These are phyloP conservation scores for Polyommatus icarus DNA, from an alignment of 2,888 invertebrate genomes.

Conservation along the genomic window DNA sequence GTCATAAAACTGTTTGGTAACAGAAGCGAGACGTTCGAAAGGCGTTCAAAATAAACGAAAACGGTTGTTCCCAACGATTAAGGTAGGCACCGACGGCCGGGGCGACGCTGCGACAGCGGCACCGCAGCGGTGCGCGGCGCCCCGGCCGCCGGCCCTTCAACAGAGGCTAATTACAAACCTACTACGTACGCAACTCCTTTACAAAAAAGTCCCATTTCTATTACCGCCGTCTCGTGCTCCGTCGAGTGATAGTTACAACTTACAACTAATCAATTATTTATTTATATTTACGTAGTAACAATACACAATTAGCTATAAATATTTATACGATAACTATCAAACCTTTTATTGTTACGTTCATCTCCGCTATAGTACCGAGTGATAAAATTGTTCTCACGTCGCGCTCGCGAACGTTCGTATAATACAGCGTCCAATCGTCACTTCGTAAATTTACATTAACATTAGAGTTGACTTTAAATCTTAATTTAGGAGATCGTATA, in stretches of 20 bases:
- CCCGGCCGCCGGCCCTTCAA: constrained; percentile 30
- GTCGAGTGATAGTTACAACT: constrained; percentile 75
- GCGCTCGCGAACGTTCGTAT: constrained; percentile 56
- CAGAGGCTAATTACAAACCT: constrained; percentile 43
- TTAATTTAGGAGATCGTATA: constrained; percentile 81
- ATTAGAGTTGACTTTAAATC: constrained; percentile 79
- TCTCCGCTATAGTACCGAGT: constrained; percentile 67
- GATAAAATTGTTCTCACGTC: constrained; percentile 58
- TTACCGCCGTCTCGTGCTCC: constrained; percentile 54
- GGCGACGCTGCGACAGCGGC: constrained; percentile 20
- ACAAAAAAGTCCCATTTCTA: constrained; percentile 60
- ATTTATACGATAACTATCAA: constrained; percentile 80
- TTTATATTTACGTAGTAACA: constrained; percentile 81
- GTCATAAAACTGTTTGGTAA: constrained; percentile 59
- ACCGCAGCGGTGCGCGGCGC: constrained; percentile 11
- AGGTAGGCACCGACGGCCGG: constrained; percentile 40
- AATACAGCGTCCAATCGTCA: constrained; percentile 67
- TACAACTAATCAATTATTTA: constrained; percentile 79
- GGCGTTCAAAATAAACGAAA: constrained; percentile 46
- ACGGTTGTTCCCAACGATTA: constrained; percentile 42
- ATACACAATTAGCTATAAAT: constrained; percentile 82
- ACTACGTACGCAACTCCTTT: constrained; percentile 66
- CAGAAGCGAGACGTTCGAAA: constrained; percentile 58
- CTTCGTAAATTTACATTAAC: constrained; percentile 66
- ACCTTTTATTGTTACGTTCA: constrained; percentile 75